Base-by-base conservation (phyloP, 1,140 invertebrate genomes). In the Bradysia coprophila region DNA sequence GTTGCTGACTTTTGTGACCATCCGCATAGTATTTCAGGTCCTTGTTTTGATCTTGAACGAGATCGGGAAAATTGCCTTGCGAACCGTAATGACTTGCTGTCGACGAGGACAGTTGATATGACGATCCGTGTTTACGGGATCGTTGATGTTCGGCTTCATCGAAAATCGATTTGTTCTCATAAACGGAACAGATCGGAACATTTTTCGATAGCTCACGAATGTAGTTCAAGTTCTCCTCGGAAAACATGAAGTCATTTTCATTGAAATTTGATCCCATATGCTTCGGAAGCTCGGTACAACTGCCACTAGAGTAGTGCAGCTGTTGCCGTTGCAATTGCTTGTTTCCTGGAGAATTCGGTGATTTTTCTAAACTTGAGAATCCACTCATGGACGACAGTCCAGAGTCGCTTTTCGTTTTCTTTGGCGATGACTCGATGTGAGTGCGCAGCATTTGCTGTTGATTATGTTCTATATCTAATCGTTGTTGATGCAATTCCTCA, bases 311-410 rank as follows among this genome's bases (percentile, higher is more conserved):
- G 45, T 49, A 52, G 39, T 49, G 50, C 41, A 8, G 32, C 38
- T 33, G 47, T 28, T 16, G 47, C 39, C 44, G 34, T 36, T 6
- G 33, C 15, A 6, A 5, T 8, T 16, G 3, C 19, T 38, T 22
- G 6, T 43, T 21, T 13, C 46, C 31, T 0, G 81, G 78, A 1
- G 78, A 83, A 39, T 75, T 76, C 10, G 81, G 81, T 21, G 81
- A 84, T 63, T 86, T 87, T 61, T 86, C 82, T 46, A 83, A 58
- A 55, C 76, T 83, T 9, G 80, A 85, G 75, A 82, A 85, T 13
- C 78, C 78, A 56, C 80, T 87, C 73, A 87, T 81, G 11, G 83
- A 86, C 1, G 82, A 86, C 33, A 88, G 59, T 2, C 81, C 82
- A 1, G 82, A 87, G 61, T 89, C 83, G 6, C 74, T 75, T 53